phyloP scores from a whole-genome alignment of 2,113 vertebrate species.

The Gadus macrocephalus region DNA sequence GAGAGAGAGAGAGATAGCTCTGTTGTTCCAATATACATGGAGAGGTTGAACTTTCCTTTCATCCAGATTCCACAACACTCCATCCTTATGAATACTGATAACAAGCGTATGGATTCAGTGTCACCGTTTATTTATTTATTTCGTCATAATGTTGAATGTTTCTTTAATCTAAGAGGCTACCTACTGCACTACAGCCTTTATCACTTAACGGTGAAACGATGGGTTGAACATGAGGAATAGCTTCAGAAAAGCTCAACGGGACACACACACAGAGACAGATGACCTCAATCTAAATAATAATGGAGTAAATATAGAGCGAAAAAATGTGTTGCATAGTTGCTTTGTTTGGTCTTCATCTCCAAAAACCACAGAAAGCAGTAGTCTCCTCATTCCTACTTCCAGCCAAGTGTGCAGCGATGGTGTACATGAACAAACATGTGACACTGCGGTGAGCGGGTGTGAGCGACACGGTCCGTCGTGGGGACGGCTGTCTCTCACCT shows the following conservation, averaged over 20 bases:
- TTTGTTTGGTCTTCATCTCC: background rate
- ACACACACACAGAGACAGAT: background rate
- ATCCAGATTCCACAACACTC: slow-evolving; percentile 50
- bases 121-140: slow-evolving; percentile 10
- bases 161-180: background rate
- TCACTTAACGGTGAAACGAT: slow-evolving; percentile 7
- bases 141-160: slow-evolving; percentile 24
- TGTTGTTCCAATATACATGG: slow-evolving; percentile 42
- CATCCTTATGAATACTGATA: slow-evolving; percentile 48
- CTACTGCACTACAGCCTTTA: background rate
- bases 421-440: too few species aligned
- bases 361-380: background rate
- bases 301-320: background rate
- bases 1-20: slow-evolving; percentile 42
- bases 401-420: background rate
- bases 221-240: background rate
- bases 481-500: slow-evolving; percentile 51
- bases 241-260: background rate
- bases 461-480: background rate
- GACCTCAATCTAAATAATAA: background rate
- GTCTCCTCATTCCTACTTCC: background rate
- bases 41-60: slow-evolving; percentile 45
- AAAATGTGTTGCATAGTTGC: background rate
- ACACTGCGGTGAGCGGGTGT: too few species aligned
- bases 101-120: slow-evolving; percentile 41